Conservation (phyloP, 2,888 invertebrate genomes). For the Amblyteles armatorius region DNA sequence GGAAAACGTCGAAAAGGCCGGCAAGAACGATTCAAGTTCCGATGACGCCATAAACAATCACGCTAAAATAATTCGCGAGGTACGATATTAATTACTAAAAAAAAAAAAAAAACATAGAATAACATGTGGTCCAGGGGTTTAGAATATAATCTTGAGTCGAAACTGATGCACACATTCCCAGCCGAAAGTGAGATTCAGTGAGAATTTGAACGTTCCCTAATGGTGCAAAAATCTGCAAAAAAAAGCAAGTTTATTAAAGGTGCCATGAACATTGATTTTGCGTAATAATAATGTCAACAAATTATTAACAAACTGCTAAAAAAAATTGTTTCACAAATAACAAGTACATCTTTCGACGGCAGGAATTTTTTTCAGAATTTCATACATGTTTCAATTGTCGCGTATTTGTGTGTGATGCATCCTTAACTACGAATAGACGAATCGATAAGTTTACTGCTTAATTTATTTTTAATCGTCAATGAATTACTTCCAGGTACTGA, state of each 20-base stretch:
- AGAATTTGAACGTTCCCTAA: too few relatives aligned
- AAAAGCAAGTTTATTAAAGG: too few relatives aligned
- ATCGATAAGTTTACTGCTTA: neutral
- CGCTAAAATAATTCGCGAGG: constrained; percentile 95
- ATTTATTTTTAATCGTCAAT: neutral
- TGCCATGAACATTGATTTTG: too few relatives aligned
- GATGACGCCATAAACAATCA: constrained; percentile 87
- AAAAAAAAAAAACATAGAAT: neutral
- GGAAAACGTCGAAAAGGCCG: constrained; percentile 85
- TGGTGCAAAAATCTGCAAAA: too few relatives aligned
- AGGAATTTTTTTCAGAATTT: too few relatives aligned
- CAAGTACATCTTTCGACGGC: too few relatives aligned
- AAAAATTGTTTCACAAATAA: too few relatives aligned
- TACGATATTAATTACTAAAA: constrained; percentile 78
- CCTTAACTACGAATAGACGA: neutral
- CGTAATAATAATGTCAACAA: too few relatives aligned
- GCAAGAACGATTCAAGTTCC: constrained; percentile 72
- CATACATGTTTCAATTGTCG: too few relatives aligned
- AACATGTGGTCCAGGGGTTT: neutral
- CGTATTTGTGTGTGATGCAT: too few relatives aligned
- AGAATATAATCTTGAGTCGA: neutral
- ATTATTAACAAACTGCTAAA: too few relatives aligned
- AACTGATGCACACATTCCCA: neutral
- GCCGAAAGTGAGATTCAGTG: too few relatives aligned
- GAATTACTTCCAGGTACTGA: constrained; percentile 83